Conservation (phyloP, 2,797 vertebrate genomes). For the Scolopax bukidnonensis region DNA sequence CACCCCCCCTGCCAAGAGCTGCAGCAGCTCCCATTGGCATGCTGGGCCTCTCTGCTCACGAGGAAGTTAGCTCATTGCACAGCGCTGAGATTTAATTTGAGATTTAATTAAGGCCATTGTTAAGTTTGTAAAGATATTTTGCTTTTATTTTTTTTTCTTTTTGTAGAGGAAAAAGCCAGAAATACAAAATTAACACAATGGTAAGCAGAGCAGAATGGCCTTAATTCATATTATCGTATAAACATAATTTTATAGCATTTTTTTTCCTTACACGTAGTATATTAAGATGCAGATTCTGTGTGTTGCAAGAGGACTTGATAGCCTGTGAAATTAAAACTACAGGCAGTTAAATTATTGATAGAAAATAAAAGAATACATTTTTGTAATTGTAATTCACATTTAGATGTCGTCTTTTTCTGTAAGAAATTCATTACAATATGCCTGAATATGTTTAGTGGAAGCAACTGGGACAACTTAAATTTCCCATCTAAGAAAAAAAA, state of each 20-base stretch:
- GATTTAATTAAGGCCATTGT: neutral
- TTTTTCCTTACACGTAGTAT: neutral
- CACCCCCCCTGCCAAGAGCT: neutral
- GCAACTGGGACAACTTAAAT: neutral
- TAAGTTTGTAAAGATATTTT: neutral
- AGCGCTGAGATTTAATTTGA: neutral
- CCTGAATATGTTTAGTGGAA: neutral
- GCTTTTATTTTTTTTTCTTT: neutral
- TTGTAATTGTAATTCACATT: conserved; percentile 8
- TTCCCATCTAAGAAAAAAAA: neutral
- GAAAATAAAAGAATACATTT: conserved; percentile 20
- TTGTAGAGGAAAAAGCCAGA: neutral
- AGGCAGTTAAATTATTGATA: conserved; percentile 49
- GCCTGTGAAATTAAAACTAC: conserved; percentile 62
- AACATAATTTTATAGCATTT: neutral
- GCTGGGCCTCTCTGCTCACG: neutral
- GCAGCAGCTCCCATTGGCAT: neutral
- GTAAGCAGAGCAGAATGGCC: neutral
- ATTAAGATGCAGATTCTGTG: conserved; percentile 19
- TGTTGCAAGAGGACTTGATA: conserved; percentile 30
- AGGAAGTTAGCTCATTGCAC: neutral
- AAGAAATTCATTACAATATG: neutral
- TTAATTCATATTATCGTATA: neutral
- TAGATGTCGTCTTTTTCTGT: neutral
- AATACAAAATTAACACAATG: neutral